These are phyloP conservation scores for Oreochromis aureus DNA, from an alignment of 2,113 vertebrate species.

Conservation along the genomic window DNA sequence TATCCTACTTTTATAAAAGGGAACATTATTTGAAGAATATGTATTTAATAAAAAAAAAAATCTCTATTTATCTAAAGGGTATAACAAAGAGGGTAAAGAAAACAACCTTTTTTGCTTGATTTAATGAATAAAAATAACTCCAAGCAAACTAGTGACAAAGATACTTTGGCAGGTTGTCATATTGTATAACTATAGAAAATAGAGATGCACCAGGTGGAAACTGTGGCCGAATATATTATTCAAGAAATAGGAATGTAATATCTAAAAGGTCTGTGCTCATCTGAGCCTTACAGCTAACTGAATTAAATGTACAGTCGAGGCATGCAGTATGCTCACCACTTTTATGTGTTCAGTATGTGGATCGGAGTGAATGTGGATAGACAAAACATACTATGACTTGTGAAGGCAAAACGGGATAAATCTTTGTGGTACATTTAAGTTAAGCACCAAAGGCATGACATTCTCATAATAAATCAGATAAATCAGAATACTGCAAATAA, in stretches of 20 bases:
- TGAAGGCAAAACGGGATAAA: background rate
- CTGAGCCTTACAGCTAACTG: background rate
- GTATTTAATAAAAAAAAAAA: background rate
- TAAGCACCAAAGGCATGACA: background rate
- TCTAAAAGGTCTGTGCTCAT: background rate
- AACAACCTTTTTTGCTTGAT: background rate
- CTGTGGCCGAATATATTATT: background rate
- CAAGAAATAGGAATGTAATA: background rate
- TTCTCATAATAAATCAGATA: background rate
- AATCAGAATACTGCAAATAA: background rate
- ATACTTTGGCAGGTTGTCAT: background rate
- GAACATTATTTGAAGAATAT: background rate
- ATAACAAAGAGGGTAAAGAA: background rate
- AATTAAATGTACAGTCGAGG: background rate
- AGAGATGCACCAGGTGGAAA: background rate
- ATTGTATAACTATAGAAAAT: background rate
- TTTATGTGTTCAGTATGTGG: background rate
- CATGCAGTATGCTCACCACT: background rate
- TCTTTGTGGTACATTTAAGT: background rate
- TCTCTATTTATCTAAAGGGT: background rate
- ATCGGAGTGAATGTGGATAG: background rate
- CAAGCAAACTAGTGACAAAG: background rate
- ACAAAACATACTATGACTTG: background rate
- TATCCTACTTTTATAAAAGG: background rate
- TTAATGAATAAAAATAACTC: background rate